Evolutionary conservation across 1,140 invertebrate genomes (phyloP).

Genomic region (Drosophila asahinai): DNA sequence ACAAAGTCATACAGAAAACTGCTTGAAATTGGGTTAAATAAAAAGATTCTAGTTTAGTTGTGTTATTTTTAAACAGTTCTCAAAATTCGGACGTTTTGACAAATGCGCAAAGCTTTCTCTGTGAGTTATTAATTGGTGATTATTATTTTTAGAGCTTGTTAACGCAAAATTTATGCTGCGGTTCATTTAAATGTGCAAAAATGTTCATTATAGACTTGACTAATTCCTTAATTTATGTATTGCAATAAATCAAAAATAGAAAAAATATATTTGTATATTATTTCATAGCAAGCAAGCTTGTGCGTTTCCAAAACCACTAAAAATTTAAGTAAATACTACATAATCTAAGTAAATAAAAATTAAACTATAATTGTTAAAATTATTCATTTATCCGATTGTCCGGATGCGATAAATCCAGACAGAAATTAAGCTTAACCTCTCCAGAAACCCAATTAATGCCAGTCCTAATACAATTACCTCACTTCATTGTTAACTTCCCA

Average conservation of each 20-base stretch:
- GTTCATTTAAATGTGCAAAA: neutral
- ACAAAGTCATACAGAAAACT: neutral
- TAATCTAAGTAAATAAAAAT: too few relatives aligned
- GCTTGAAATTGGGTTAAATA: neutral
- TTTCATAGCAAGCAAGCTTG: too few relatives aligned
- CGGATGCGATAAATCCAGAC: neutral
- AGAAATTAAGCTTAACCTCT: neutral
- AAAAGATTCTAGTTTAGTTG: neutral
- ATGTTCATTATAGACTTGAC: too few relatives aligned
- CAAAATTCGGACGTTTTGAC: conserved; percentile 5
- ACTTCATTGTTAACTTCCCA: conserved; percentile 21
- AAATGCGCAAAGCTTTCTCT: conserved; percentile 1
- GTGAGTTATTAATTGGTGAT: conserved; percentile 1
- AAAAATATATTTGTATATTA: too few relatives aligned
- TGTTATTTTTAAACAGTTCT: conserved; percentile 10
- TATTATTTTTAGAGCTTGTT: conserved; percentile 18
- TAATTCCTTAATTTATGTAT: neutral
- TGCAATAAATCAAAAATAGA: neutral
- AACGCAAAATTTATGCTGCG: neutral
- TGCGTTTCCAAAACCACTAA: too few relatives aligned
- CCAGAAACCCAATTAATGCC: neutral
- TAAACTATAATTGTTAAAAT: neutral
- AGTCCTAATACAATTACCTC: conserved; percentile 8
- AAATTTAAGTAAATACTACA: neutral
- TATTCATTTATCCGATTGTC: neutral